Base-by-base conservation (phyloP, 2,797 vertebrate species). In the Halcyon chelicuti region DNA sequence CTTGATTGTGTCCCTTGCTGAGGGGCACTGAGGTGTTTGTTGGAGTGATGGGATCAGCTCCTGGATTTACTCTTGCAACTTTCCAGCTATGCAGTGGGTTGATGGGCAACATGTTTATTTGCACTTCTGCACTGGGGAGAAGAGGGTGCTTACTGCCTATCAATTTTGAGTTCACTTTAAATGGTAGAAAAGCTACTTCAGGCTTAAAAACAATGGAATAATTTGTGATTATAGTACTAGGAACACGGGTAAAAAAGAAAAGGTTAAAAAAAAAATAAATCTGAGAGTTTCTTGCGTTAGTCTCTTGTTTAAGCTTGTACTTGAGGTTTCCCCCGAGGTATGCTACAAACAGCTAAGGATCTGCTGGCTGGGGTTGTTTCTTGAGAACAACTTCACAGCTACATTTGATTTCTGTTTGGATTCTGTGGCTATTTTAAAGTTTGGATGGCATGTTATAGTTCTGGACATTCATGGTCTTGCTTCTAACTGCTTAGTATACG, bases 101-200 rank as follows among this genome's bases (percentile, higher is more conserved):
- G 12, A 14, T 14, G 37, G 16, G 31, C 42, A 39, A 6, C 5
- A 1, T 3, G 7, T 17, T 74, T 12, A 55, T 47, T 84, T 73
- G n/a, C 2, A 14, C 5, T 14, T 49, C 6, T 19, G 78, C 0
- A 0, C 5, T 44, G 74, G 28, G 25, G 8, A 66, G 67, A 73
- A 19, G 14, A 60, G 31, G 5, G 25, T 44, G 9, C n/a, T 62
- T 73, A 39, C 55, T 73, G n/a, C 63, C 39, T 51, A 13, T n/a
- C 8, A 4, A 0, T 39, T 89, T 58, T 35, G 37, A 60, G 28
- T 22, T 76, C 8, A 7, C 22, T 72, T 58, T 18, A 37, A 66
- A 35, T 39, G 12, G 31, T 9, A n/a, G 16, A 19, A 57, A 49
- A 72, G 58, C 16, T 68, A 33, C 12, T 39, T 46, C 35, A 76